These are phyloP conservation scores for Achroia grisella DNA, from an alignment of 1,140 invertebrate genomes.

Conservation along the genomic window DNA sequence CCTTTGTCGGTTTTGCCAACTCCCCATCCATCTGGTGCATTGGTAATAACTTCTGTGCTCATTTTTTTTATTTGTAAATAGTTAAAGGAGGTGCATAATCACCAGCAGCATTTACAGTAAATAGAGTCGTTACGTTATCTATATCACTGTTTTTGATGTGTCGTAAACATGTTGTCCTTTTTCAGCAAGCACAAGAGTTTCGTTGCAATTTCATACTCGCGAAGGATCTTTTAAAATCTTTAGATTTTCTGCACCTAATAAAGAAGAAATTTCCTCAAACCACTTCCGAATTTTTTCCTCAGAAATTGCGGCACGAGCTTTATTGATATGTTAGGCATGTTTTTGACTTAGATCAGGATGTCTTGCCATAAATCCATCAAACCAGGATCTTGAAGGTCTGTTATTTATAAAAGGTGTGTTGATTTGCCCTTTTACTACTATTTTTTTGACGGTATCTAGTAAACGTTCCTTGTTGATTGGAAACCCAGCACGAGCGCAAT, in stretches of 20 bases:
- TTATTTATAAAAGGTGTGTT: conserved; percentile 11
- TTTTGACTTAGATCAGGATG: conserved; percentile 9
- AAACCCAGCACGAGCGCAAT: background rate
- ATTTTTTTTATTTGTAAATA: background rate
- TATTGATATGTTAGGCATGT: conserved; percentile 13
- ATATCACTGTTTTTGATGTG: background rate
- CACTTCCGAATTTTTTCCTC: conserved; percentile 9
- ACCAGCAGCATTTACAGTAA: background rate
- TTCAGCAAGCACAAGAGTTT: background rate
- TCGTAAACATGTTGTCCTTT: background rate
- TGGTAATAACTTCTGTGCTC: background rate
- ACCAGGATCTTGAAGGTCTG: conserved; percentile 11
- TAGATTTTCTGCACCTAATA: conserved; percentile 3
- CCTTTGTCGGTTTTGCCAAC: background rate
- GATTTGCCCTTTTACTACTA: conserved; percentile 9
- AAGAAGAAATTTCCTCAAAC: conserved; percentile 6
- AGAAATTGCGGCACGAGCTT: conserved; percentile 10
- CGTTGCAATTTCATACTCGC: background rate
- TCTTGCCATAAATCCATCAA: conserved; percentile 9
- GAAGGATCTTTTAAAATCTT: background rate
- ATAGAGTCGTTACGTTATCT: background rate
- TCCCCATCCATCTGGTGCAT: background rate
- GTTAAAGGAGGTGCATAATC: background rate
- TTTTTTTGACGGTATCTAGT: conserved; percentile 1
- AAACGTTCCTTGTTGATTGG: background rate